These are phyloP conservation scores for Sylvia atricapilla DNA, from an alignment of 2,113 vertebrate genomes.

Conservation along the genomic window DNA sequence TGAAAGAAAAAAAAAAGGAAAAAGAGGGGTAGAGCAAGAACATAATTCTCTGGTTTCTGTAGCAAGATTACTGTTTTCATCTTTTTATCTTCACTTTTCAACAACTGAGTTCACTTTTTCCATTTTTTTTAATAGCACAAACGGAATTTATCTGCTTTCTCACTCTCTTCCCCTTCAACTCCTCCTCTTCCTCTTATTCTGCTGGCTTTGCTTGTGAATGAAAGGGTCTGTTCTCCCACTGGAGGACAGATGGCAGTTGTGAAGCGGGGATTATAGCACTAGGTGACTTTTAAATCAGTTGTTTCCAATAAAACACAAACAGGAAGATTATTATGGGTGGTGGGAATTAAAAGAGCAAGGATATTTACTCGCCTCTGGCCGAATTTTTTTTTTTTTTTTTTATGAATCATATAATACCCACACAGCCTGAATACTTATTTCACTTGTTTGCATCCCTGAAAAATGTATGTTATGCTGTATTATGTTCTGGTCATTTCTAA, in stretches of 20 bases:
- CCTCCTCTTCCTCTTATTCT: slow-evolving; percentile 61
- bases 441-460: background rate
- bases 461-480: background rate
- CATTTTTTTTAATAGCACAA: slow-evolving; percentile 76
- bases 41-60: slow-evolving; percentile 83
- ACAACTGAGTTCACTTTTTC: slow-evolving; percentile 77
- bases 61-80: slow-evolving; percentile 86
- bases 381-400: slow-evolving; percentile 50
- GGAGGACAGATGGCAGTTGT: slow-evolving; percentile 65
- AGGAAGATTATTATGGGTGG: slow-evolving; percentile 55
- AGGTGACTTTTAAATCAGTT: slow-evolving; percentile 62
- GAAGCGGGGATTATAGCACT: slow-evolving; percentile 36
- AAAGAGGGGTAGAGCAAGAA: slow-evolving; percentile 59
- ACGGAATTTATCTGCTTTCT: slow-evolving; percentile 75
- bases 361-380: slow-evolving; percentile 2
- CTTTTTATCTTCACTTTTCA: slow-evolving; percentile 81
- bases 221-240: slow-evolving; percentile 58
- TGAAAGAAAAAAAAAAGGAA: slow-evolving; percentile 69
- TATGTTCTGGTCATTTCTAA: background rate
- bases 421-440: background rate
- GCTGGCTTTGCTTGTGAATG: slow-evolving; percentile 70
- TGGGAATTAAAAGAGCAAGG: slow-evolving; percentile 49
- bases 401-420: slow-evolving; percentile 21
- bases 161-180: slow-evolving; percentile 65
- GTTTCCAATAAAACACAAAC: slow-evolving; percentile 66